Evolutionary conservation across 1,140 invertebrate species (phyloP), one percentile per base, ranked within the genome.

Genomic region (Ooceraea biroi): DNA sequence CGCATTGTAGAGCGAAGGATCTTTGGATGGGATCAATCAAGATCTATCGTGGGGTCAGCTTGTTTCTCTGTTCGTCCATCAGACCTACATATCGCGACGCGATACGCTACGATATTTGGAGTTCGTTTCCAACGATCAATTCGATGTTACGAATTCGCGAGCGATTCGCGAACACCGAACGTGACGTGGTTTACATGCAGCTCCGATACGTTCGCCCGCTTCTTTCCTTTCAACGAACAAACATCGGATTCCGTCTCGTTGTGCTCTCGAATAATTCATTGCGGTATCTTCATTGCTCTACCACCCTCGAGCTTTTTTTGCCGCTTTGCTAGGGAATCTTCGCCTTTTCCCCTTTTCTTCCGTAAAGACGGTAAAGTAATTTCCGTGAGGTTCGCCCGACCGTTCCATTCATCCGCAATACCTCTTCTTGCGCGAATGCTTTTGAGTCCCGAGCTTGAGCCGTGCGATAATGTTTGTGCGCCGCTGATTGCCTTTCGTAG

Each of bases 401-500:
- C 60, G 22, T 88, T 19, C 36, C 66, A 55, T 77, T 88, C 86
- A 80, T 88, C 69, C 69, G 82, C 68, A 87, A 88, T 88, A 87
- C 87, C 82, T 88, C n/a, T 55, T 88, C 76, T 82, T 82, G 76
- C 76, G 74, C 57, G 72, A 84, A 46, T 41, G 86, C 73, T 80
- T 84, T 36, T 84, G 66, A 78, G 50, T 25, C 19, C 27, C 66
- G 19, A 25, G 25, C 12, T 78, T 78, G 73, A 80, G 44, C 17
- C n/a, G 10, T n/a, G 78, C 44, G 78, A 88, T 86, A 87, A 87
- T 80, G 82, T 88, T 88, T 88, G 86, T 88, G 86, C 73, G 86
- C 66, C 69, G n/a, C 68, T 88, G 86, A 88, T 88, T 88, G 85
- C 73, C 61, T 69, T 44, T 50, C 48, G 66, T 84, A 57, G 41